Percentiles rank a stretch among this genome's conserved stretches.
Conservation (phyloP, 2,888 invertebrate genomes). For the Drosophila anceps region DNA sequence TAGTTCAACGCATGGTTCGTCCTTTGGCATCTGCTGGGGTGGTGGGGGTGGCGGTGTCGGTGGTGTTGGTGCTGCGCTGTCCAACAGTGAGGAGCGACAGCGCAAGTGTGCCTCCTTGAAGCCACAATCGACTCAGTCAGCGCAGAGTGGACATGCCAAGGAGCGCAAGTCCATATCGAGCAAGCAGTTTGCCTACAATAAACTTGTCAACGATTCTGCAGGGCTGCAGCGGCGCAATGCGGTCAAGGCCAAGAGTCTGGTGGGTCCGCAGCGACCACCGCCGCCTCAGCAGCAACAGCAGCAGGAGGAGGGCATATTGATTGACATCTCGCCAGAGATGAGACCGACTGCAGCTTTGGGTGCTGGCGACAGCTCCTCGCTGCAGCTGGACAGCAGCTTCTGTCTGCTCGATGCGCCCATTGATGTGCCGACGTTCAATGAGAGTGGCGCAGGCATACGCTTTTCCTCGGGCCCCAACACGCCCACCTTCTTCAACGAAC, state of each 20-base stretch:
- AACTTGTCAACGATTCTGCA: slow-evolving; percentile 90
- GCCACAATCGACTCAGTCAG: slow-evolving; percentile 16
- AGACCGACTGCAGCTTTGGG: slow-evolving; percentile 37
- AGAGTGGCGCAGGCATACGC: slow-evolving; percentile 19
- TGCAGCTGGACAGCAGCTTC: slow-evolving; percentile 81
- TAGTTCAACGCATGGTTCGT: slow-evolving; percentile 88
- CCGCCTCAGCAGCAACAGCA: slow-evolving; percentile 70
- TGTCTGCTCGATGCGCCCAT: slow-evolving; percentile 91
- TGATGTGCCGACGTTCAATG: slow-evolving; percentile 87
- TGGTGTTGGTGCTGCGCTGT: slow-evolving; percentile 86
- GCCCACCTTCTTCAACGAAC: slow-evolving; percentile 68
- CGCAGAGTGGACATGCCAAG: slow-evolving; percentile 73
- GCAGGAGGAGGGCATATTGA: slow-evolving; percentile 89
- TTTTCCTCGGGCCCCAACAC: slow-evolving; percentile 53
- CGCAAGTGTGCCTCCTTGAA: slow-evolving; percentile 83
- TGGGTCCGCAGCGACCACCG: slow-evolving; percentile 84
- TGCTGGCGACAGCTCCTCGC: slow-evolving; percentile 72
- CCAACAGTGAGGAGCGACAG: slow-evolving; percentile 83
- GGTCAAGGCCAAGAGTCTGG: slow-evolving; percentile 50
- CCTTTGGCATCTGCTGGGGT: slow-evolving; percentile 93
- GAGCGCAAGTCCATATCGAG: slow-evolving; percentile 84
- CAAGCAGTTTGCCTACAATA: slow-evolving; percentile 93
- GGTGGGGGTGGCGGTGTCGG: slow-evolving; percentile 86
- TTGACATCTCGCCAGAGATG: slow-evolving; percentile 89
- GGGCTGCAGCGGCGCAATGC: slow-evolving; percentile 73